These are phyloP conservation scores for Capromys pilorides DNA, from an alignment of 2,797 vertebrate genomes.

Conservation along the genomic window DNA sequence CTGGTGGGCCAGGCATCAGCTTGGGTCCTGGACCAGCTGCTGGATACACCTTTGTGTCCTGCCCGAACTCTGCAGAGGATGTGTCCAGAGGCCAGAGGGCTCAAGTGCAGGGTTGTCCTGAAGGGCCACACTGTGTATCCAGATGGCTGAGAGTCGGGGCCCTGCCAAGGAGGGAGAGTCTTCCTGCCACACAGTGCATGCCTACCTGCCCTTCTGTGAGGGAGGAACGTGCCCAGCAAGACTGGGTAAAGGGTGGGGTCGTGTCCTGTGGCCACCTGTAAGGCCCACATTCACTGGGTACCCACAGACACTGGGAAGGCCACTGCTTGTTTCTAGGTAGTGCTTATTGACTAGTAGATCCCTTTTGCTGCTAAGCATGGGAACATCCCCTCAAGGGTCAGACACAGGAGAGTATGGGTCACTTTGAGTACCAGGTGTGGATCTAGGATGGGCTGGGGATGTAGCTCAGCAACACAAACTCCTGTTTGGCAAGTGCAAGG, in stretches of 20 bases:
- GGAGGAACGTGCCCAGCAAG: rapidly evolving
- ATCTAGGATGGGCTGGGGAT: background rate
- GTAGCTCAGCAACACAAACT: no score
- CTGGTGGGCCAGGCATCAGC: background rate
- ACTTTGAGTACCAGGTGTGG: background rate
- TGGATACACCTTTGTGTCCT: background rate
- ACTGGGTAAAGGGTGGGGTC: rapidly evolving
- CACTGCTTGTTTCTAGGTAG: background rate
- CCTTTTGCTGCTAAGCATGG: background rate
- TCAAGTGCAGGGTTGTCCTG: background rate
- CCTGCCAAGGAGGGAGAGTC: background rate
- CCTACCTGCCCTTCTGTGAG: background rate
- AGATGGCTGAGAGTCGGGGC: background rate
- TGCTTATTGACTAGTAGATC: background rate
- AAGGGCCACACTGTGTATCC: background rate
- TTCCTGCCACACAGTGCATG: background rate
- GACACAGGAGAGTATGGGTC: background rate
- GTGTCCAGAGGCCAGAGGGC: background rate
- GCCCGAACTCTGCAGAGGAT: background rate
- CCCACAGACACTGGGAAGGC: background rate
- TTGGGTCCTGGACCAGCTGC: background rate
- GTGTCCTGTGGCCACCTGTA: background rate
- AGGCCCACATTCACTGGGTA: background rate
- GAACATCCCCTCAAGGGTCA: background rate
- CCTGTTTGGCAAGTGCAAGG: no score